Base-by-base conservation (phyloP, 2,888 invertebrate genomes). In the Himalopsyche tibetana region DNA sequence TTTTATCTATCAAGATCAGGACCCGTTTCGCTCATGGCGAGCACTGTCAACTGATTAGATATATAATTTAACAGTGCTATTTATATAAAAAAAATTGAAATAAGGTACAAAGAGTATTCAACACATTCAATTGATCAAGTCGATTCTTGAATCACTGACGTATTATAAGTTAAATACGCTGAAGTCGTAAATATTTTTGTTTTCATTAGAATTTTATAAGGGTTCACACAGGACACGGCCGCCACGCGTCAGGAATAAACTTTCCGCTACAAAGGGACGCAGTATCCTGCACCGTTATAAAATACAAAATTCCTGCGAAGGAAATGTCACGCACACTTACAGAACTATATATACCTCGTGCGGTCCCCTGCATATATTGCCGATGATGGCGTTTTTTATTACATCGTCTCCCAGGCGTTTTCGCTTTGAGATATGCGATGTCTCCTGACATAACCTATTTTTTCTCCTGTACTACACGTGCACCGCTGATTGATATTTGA, bases 271-370 rank as follows among this genome's bases (percentile, higher is more conserved):
- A 63, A 19, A 19, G 63, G 19, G 28, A 12, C 19, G 6, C 36
- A 40, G 40, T 80, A 38, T 40, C 36, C 8, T 80, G n/a, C 38
- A 28, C 80, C 40, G 80, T 80, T 38, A 80, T 40, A 80, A 80
- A 80, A 40, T 80, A 42, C 42, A 40, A 80, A 80, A 40, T 80
- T 38, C 80, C 40, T 80, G 40, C 80, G 80, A 80, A 42, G 80
- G 80, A 63, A 63, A 63, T 63, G 63, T 63, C 63, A 63, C 63
- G 63, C 63, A 63, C 63, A 63, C 63, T 63, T n/a, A 63, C 19
- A 28, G n/a, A 63, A 19, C 9, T 63, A 19, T 19, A 15, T 28
- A 19, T 19, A 19, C 19, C 15, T 63, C 28, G 19, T 28, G 19
- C 63, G 63, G 19, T 63, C 19, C 63, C 19, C 63, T 63, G 63